Evolutionary conservation across 2,888 invertebrate genomes (phyloP).

Genomic region (Diaprepes abbreviatus): DNA sequence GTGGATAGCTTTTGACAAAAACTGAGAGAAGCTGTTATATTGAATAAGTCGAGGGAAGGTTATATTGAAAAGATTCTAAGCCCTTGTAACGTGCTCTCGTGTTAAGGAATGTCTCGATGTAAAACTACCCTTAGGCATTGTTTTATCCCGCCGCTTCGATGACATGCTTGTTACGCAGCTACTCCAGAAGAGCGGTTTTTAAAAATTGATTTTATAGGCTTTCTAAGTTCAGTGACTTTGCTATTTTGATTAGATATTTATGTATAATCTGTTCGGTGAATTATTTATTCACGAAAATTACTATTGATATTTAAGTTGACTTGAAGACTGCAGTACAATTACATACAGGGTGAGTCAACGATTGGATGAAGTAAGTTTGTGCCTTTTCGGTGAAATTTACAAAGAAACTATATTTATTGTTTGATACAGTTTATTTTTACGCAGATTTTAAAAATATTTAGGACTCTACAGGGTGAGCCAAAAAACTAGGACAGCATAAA

Average conservation of each 20-base stretch:
- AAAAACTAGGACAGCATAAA: too few relatives aligned
- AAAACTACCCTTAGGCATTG: constrained; percentile 38
- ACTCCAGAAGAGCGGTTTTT: constrained; percentile 19
- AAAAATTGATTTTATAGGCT: constrained; percentile 37
- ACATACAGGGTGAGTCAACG: too few relatives aligned
- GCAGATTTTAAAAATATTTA: too few relatives aligned
- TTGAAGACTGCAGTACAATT: too few relatives aligned
- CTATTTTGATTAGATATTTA: constrained; percentile 17
- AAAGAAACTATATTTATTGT: too few relatives aligned
- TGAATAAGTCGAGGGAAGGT: constrained; percentile 35
- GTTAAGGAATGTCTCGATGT: constrained; percentile 27
- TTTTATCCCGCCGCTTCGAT: constrained; percentile 29
- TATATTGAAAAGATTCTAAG: constrained; percentile 40
- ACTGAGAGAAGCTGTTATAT: constrained; percentile 40
- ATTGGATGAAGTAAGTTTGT: too few relatives aligned
- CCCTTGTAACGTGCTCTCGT: constrained; percentile 37
- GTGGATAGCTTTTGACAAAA: constrained; percentile 40
- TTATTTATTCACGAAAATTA: too few relatives aligned
- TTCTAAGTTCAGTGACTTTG: constrained; percentile 34
- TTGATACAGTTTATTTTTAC: too few relatives aligned
- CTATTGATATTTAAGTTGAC: too few relatives aligned
- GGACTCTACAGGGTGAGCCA: too few relatives aligned
- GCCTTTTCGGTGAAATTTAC: too few relatives aligned
- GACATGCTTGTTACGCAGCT: constrained; percentile 41
- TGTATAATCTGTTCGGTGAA: too few relatives aligned